phyloP scores from a whole-genome alignment of 1,140 invertebrate genomes.

The Aricia agestis region DNA sequence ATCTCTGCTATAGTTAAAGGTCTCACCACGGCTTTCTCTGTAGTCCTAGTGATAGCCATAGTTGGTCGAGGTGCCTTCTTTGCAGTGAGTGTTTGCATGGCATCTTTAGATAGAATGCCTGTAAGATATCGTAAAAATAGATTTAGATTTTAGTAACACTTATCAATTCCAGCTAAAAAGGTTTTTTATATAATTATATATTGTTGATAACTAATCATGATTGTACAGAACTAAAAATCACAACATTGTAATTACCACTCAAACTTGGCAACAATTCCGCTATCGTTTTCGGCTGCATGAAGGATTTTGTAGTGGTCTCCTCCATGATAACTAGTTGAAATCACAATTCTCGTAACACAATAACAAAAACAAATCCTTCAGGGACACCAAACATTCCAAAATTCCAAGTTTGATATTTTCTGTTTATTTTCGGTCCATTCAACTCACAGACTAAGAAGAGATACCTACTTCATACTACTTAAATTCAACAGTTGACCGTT shows the following conservation, averaged over 20 bases:
- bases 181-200: too few species aligned
- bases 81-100: conserved; percentile 36
- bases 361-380: conserved; percentile 22
- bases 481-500: neutral
- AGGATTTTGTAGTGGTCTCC: conserved; percentile 31
- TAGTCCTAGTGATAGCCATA: conserved; percentile 35
- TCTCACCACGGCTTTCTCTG: conserved; percentile 45
- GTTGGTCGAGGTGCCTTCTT: conserved; percentile 43
- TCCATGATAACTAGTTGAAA: conserved; percentile 35
- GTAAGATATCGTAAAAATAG: conserved; percentile 22
- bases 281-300: conserved; percentile 40
- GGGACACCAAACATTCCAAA: conserved; percentile 22
- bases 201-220: neutral
- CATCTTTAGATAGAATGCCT: conserved; percentile 50
- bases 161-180: neutral
- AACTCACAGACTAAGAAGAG: too few species aligned
- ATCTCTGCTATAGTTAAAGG: conserved; percentile 55
- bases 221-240: neutral
- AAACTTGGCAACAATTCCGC: conserved; percentile 49
- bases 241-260: conserved; percentile 34
- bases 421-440: neutral
- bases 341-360: neutral
- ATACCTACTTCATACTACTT: too few species aligned
- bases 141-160: neutral
- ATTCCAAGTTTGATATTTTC: conserved; percentile 23